These are phyloP conservation scores for Xylocopa sonorina DNA, from an alignment of 1,140 invertebrate species.

Conservation along the genomic window DNA sequence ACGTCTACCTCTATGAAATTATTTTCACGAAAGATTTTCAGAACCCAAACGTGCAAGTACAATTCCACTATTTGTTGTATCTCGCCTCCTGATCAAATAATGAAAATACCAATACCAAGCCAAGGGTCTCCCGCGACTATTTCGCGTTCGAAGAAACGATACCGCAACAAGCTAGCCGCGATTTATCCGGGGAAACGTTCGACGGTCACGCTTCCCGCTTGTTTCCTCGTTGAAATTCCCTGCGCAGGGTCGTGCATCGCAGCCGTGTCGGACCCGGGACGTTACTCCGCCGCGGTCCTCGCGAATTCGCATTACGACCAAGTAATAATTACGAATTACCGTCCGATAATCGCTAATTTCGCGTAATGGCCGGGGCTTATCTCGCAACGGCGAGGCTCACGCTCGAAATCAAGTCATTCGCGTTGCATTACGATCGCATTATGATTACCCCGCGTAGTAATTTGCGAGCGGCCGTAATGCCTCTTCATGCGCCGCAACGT, in stretches of 20 bases:
- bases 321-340: slow-evolving; percentile 62
- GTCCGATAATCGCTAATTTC: slow-evolving; percentile 64
- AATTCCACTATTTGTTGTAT: neutral
- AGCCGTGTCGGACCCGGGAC: neutral
- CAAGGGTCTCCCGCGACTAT: neutral
- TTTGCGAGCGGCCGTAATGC: slow-evolving; percentile 65
- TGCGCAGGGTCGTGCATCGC: neutral
- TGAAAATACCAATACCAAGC: neutral
- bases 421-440: slow-evolving; percentile 69
- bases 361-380: slow-evolving; percentile 52
- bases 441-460: slow-evolving; percentile 64
- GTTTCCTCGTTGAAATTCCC: slow-evolving; percentile 39
- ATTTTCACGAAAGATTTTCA: too few species aligned
- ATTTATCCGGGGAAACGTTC: slow-evolving; percentile 26
- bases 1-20: too few species aligned
- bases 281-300: slow-evolving; percentile 8
- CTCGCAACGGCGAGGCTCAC: slow-evolving; percentile 47
- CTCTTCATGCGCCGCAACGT: slow-evolving; percentile 55
- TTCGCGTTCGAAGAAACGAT: neutral
- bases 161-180: neutral
- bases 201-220: slow-evolving; percentile 7
- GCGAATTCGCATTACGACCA: slow-evolving; percentile 47
- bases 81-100: neutral
- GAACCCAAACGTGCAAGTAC: neutral
- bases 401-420: slow-evolving; percentile 66